Base-by-base conservation (phyloP, 1,140 invertebrate species). In the Littorina saxatilis region DNA sequence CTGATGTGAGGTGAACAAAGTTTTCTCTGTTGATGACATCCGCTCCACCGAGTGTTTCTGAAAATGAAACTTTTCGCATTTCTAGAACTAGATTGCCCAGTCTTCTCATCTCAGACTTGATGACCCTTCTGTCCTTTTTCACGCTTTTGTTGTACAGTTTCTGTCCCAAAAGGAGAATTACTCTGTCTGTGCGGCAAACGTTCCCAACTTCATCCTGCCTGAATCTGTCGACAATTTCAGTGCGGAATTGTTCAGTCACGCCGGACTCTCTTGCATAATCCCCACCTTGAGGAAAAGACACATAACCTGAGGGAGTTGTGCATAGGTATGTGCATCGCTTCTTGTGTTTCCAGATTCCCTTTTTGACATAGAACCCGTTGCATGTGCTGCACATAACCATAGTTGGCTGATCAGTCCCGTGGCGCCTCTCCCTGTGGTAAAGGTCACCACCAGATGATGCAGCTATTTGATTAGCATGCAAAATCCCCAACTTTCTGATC, bases 51-150 rank as follows among this genome's bases (percentile, higher is more conserved):
- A 77, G 47, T 9, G 17, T 55, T n/a, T 77, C 39, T 23, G 39
- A n/a, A 20, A 13, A 32, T 27, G 39, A 9, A 47, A 77, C 17
- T 52, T 7, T n/a, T 55, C 74, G 17, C 74, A 77, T 77, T 77
- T 35, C 5, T 9, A 77, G 74, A 13, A 77, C 29, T 9, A 77
- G n/a, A 32, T 77, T 77, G 40, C 40, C 74, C 17, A 77, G 47
- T 23, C 47, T n/a, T 29, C 74, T 47, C 74, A 77, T 77, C 15
- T 77, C 74, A 13, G 39, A 47, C 74, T 52, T 77, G 39, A 77
- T 27, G 55, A 77, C 74, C 47, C 47, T 39, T 23, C 50, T 52
- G 11, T 52, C 50, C 50, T 52, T 52, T 52, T 52, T 52, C 50
- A 23, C 50, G 11, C 11, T 13, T 23, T 52, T 52, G 11, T 11